Conservation (phyloP, 2,113 vertebrate genomes). For the Callochromis pleurospilus region DNA sequence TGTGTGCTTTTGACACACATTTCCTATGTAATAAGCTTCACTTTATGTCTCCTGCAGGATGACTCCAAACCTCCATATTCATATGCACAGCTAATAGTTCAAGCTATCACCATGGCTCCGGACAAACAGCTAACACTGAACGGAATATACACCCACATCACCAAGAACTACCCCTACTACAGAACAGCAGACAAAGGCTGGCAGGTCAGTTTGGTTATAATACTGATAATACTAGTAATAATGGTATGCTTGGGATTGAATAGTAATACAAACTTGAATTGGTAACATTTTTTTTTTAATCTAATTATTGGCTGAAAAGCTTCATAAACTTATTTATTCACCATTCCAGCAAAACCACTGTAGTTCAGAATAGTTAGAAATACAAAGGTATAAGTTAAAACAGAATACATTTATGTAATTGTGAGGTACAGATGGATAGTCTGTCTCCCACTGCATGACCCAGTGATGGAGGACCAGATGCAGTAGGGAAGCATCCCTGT, state of each 20-base stretch:
- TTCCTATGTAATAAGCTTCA: not conserved
- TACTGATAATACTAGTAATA: not conserved
- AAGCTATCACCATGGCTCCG: constrained; percentile 93
- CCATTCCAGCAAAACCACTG: not conserved
- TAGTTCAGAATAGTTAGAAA: not conserved
- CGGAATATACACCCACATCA: constrained; percentile 97
- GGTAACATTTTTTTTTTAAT: not conserved
- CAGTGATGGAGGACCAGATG: not conserved
- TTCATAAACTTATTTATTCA: not conserved
- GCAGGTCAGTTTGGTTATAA: constrained; percentile 79
- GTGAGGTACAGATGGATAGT: not conserved
- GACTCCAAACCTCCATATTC: constrained; percentile 97
- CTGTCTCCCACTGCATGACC: fast-evolving
- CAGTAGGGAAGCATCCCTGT: not conserved
- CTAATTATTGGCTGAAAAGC: not conserved
- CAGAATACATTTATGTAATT: not conserved
- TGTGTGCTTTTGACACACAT: not conserved
- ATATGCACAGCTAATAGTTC: constrained; percentile 93
- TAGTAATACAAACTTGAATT: not conserved
- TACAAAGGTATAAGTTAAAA: not conserved
- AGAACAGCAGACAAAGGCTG: constrained; percentile 97
- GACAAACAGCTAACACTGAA: constrained; percentile 95
- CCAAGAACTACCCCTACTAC: constrained; percentile 96
- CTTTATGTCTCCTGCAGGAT: constrained; percentile 68
- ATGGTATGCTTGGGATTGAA: not conserved